Evolutionary conservation across 2,797 vertebrate genomes (phyloP).

Genomic region (Echiichthys vipera): DNA sequence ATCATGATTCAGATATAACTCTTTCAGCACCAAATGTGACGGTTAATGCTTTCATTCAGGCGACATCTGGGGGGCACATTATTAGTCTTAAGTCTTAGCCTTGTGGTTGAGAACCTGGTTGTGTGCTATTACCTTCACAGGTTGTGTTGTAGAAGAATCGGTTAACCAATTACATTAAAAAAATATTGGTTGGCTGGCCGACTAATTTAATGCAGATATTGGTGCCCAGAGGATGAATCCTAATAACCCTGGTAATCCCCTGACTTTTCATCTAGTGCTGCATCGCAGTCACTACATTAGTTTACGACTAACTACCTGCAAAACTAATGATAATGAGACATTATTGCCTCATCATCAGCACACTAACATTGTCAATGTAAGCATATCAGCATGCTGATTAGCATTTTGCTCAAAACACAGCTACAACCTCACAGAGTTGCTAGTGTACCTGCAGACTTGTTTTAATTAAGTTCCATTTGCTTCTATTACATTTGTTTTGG

Average conservation of each 20-base stretch:
- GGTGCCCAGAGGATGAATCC: background rate
- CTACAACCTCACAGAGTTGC: too few relatives aligned
- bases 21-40: background rate
- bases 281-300: too few relatives aligned
- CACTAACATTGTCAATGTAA: too few relatives aligned
- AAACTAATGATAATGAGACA: background rate
- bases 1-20: conserved; percentile 12
- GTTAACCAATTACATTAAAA: background rate
- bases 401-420: too few relatives aligned
- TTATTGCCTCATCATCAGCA: too few relatives aligned
- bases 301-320: too few relatives aligned
- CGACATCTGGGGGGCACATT: background rate
- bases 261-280: background rate
- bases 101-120: background rate
- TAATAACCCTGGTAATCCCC: too few relatives aligned
- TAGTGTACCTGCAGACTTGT: too few relatives aligned
- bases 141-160: background rate
- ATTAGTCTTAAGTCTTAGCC: background rate
- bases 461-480: background rate
- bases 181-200: background rate
- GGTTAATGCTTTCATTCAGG: background rate
- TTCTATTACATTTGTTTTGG: background rate
- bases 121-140: background rate
- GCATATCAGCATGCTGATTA: too few relatives aligned
- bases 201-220: background rate